These are phyloP conservation scores for Nettapus auritus DNA, from an alignment of 2,113 vertebrate genomes.

Conservation along the genomic window DNA sequence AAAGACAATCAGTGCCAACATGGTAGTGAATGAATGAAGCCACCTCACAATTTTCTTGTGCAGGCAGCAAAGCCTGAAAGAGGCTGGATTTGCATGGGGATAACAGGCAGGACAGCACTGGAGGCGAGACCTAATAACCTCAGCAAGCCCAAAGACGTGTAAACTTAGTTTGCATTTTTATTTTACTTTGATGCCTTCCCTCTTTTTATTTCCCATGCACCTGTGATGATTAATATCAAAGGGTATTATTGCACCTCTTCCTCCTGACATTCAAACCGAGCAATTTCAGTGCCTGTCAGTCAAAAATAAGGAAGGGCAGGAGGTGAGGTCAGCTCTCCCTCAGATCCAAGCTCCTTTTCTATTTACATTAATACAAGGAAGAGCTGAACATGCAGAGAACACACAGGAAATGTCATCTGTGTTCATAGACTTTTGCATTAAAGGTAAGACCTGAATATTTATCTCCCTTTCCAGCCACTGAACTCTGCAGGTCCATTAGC, in stretches of 20 bases:
- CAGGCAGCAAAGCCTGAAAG: background rate
- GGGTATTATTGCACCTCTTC: background rate
- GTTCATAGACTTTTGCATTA: background rate
- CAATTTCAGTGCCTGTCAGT: background rate
- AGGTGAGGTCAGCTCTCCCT: background rate
- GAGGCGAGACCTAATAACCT: background rate
- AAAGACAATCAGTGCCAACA: background rate
- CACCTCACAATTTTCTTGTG: rapidly evolving
- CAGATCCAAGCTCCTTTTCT: background rate
- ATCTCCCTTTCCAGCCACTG: background rate
- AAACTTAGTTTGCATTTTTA: background rate
- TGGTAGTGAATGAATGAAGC: rapidly evolving
- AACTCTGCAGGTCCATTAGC: background rate
- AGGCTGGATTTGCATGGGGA: background rate
- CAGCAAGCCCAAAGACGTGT: background rate
- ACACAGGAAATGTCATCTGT: background rate
- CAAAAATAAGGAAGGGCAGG: background rate
- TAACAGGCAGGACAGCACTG: background rate
- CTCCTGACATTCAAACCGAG: background rate
- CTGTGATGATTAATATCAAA: background rate
- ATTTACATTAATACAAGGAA: background rate
- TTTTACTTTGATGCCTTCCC: background rate
- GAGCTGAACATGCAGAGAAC: background rate
- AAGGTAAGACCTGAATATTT: background rate
- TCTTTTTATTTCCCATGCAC: background rate